Evolutionary conservation across 2,113 vertebrate genomes (phyloP).

Genomic region (Nymphicus hollandicus): DNA sequence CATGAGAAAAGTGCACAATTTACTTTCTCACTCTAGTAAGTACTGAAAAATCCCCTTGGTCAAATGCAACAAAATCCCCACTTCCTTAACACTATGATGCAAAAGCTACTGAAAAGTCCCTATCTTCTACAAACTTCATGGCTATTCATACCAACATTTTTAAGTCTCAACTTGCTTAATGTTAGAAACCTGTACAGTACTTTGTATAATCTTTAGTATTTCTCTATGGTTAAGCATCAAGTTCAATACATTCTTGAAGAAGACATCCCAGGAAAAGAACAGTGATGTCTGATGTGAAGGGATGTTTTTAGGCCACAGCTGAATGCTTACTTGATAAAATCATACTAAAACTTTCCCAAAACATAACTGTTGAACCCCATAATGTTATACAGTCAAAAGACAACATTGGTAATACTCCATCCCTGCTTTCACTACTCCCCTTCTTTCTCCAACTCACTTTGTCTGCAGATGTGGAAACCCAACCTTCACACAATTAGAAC

Average conservation of each 20-base stretch:
- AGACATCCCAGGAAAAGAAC: background rate
- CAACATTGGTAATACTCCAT: background rate
- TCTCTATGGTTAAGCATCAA: background rate
- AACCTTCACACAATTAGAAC: background rate
- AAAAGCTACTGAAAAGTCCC: background rate
- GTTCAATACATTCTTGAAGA: background rate
- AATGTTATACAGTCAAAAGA: background rate
- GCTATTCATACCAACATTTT: background rate
- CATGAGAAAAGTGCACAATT: constrained; percentile 43
- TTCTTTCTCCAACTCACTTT: background rate
- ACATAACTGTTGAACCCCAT: background rate
- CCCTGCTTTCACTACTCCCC: background rate
- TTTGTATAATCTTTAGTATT: background rate
- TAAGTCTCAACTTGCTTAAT: background rate
- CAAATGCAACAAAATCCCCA: constrained; percentile 15
- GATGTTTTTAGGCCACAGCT: background rate
- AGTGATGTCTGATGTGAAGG: background rate
- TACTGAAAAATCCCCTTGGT: constrained; percentile 21
- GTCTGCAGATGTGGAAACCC: background rate
- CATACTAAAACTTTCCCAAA: background rate
- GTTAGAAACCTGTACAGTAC: background rate
- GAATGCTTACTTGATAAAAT: background rate
- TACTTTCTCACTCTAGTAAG: constrained; percentile 48
- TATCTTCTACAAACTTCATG: background rate
- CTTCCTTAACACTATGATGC: background rate